Evolutionary conservation across 2,113 vertebrate genomes (phyloP).

Genomic region (Spea bombifrons): DNA sequence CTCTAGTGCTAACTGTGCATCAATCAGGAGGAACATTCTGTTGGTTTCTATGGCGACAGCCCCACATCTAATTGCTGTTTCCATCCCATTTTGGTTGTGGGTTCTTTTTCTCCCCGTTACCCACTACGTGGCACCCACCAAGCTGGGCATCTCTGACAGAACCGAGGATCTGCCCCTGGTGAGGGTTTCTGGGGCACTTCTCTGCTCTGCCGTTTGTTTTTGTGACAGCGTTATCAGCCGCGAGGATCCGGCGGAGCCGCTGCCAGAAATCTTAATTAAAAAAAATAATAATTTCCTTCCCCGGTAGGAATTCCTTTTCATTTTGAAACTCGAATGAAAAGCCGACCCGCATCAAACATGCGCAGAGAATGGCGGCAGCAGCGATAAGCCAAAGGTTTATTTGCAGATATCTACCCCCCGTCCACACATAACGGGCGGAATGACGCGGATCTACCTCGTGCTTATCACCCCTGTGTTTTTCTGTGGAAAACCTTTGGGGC

Average conservation of each 20-base stretch:
- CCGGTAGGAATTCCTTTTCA: background rate
- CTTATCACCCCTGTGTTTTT: conserved; percentile 30
- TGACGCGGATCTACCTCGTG: conserved; percentile 7
- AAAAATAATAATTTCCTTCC: background rate
- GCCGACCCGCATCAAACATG: background rate
- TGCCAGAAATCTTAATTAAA: conserved; percentile 10
- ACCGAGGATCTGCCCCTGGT: too few relatives aligned
- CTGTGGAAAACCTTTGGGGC: too few relatives aligned
- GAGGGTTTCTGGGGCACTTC: too few relatives aligned
- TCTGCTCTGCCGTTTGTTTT: background rate
- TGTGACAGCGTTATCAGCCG: background rate
- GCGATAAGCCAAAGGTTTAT: conserved; percentile 12
- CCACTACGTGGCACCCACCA: too few relatives aligned
- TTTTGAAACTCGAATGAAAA: conserved; percentile 3
- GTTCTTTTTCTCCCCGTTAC: too few relatives aligned
- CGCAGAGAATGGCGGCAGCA: conserved; percentile 13
- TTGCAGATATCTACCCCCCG: conserved; percentile 32
- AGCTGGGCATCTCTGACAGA: too few relatives aligned
- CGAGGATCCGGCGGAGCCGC: background rate
- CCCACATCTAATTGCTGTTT: too few relatives aligned
- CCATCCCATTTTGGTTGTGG: too few relatives aligned
- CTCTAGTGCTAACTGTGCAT: too few relatives aligned
- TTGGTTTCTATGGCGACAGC: too few relatives aligned
- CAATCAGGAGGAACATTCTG: too few relatives aligned
- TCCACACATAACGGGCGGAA: conserved; percentile 8